phyloP scores from a whole-genome alignment of 2,797 vertebrate species.

The Ceryle rudis region DNA sequence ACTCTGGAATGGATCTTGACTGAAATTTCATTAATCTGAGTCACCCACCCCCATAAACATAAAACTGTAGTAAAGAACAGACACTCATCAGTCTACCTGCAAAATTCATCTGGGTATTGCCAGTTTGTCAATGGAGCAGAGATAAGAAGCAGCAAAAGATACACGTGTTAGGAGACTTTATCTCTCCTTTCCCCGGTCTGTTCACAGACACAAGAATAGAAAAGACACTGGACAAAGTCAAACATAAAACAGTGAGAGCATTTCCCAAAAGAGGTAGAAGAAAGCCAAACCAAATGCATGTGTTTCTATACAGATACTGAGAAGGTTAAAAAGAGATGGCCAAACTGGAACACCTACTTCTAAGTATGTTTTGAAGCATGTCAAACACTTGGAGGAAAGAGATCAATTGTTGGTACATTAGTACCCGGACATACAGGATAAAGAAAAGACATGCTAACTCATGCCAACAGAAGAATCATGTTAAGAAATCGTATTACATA shows the following conservation, averaged over 20 bases:
- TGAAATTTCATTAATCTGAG: background rate
- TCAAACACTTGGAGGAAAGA: background rate
- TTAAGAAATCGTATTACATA: background rate
- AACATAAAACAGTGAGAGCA: background rate
- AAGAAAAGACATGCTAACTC: background rate
- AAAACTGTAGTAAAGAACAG: background rate
- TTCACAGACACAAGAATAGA: background rate
- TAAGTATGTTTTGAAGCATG: background rate
- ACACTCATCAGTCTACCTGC: background rate
- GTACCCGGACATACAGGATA: background rate
- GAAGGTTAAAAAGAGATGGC: background rate
- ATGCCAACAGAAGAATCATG: background rate
- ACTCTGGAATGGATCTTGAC: background rate
- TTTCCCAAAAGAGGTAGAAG: background rate
- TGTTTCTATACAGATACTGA: background rate
- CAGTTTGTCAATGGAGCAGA: background rate
- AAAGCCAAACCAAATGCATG: background rate
- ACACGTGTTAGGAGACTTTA: accelerated
- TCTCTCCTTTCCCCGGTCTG: background rate
- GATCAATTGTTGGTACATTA: background rate
- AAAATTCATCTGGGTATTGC: background rate
- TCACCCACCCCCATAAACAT: background rate
- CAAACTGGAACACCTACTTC: background rate
- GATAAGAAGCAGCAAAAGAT: background rate
- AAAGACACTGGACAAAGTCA: background rate